Evolutionary conservation across 2,113 vertebrate genomes (phyloP).

Genomic region (Ceyx cyanopectus): DNA sequence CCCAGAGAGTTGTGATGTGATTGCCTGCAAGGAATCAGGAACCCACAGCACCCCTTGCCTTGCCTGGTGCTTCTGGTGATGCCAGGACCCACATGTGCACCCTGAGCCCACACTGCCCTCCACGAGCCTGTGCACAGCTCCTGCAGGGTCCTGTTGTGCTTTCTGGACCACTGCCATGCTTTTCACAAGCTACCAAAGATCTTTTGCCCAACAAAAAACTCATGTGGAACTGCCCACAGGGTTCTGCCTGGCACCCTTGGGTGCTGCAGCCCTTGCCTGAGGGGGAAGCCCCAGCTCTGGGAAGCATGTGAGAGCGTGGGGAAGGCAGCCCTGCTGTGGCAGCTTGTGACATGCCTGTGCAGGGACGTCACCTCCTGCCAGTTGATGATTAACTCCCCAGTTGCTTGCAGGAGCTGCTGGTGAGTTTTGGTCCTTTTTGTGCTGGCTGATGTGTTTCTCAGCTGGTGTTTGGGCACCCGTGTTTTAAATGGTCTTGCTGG

Average conservation of each 20-base stretch:
- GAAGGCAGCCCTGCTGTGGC: not conserved
- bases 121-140: not conserved
- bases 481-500: not conserved
- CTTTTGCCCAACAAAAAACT: not conserved
- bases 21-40: not conserved
- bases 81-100: accelerated
- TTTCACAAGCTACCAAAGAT: accelerated
- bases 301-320: accelerated
- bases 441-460: not conserved
- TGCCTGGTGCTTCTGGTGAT: accelerated
- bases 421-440: not conserved
- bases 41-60: not conserved
- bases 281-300: not conserved
- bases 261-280: too few species aligned
- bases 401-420: accelerated
- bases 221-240: accelerated
- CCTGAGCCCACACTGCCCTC: not conserved
- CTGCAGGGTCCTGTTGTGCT: not conserved
- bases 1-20: not conserved
- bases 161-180: accelerated
- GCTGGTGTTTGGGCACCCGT: not conserved
- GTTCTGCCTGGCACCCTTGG: not conserved
- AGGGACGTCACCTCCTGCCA: accelerated
- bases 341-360: not conserved
- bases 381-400: not conserved